Evolutionary conservation across 2,797 vertebrate genomes (phyloP), one percentile per base, ranked within the genome.

Genomic region (Labroides dimidiatus): DNA sequence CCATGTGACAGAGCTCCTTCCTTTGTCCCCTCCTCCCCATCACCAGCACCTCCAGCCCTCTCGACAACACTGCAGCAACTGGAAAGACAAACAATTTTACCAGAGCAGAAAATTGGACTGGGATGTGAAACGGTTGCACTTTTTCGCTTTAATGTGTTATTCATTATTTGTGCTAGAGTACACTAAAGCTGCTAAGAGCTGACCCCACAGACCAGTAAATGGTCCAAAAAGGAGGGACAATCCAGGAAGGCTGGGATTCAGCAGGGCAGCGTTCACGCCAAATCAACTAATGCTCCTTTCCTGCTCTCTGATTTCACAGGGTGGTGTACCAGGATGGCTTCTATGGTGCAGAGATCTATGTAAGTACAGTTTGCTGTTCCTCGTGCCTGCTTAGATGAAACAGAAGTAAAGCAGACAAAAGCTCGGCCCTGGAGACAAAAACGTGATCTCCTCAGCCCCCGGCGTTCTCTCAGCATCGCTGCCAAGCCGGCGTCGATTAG

Each of bases 261-360:
- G 63, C 10, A 6, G 49, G 41, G 36, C 20, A 21, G 48, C 30
- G 6, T 0, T 19, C 12, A 4, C 24, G 37, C 50, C 52, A 7
- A 30, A 64, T 44, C 36, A 30, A 48, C 80, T 87, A 80, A 91
- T 49, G 10, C 64, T 51, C 52, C 60, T 81, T 56, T 85, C 78
- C 50, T 72, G 13, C 85, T 72, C 70, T 84, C 81, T 84, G 19
- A 78, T n/a, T 14, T 89, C 77, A 66, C 95, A 98, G 97, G 91
- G 96, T 98, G 84, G 95, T 98, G 84, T 98, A 98, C 92, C 97
- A 98, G 91, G 97, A 98, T 3, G 96, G 97, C 84, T 98, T 98
- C 94, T 98, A 98, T 2, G 96, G 96, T 73, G 95, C 96, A 61
- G 96, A 98, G 94, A 98, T 98, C 91, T 98, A 97, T 43, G 97